Evolutionary conservation across 1,140 invertebrate genomes (phyloP).

Genomic region (Drosophila grimshawi): DNA sequence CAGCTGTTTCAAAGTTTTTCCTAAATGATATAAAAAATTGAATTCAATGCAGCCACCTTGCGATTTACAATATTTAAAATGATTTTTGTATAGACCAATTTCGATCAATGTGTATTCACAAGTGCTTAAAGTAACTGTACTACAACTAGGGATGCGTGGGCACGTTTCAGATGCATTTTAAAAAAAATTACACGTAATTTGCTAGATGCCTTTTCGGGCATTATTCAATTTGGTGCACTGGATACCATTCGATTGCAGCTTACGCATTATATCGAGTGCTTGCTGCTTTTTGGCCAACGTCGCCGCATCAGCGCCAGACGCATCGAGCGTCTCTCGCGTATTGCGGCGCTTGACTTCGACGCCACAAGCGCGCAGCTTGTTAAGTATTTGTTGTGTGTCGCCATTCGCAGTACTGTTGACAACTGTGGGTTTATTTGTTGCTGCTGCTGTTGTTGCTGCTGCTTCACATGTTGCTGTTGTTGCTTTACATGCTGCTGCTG

Average conservation of each 20-base stretch:
- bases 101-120: neutral
- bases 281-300: conserved; percentile 38
- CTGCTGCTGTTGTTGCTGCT: neutral
- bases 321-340: conserved; percentile 14
- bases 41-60: too few species aligned
- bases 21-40: too few species aligned
- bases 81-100: too few species aligned
- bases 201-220: conserved; percentile 3
- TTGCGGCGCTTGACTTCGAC: conserved; percentile 68
- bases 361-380: conserved; percentile 69
- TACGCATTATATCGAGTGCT: conserved; percentile 69
- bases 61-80: too few species aligned
- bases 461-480: neutral
- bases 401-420: conserved; percentile 6
- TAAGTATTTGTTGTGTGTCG: conserved; percentile 66
- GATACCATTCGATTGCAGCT: conserved; percentile 75
- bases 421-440: conserved; percentile 1
- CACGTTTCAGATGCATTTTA: conserved; percentile 7
- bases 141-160: neutral
- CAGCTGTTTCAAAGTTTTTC: conserved; percentile 13
- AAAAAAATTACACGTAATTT: conserved; percentile 1
- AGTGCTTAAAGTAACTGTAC: too few species aligned
- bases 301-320: neutral
- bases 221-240: conserved; percentile 68
- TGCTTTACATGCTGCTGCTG: too few species aligned